Percentiles rank a stretch among this genome's conserved stretches.
These are phyloP conservation scores for Bergia sp. DNA, from an alignment of 92 coral and sea anemone genomes.

Conservation along the genomic window DNA sequence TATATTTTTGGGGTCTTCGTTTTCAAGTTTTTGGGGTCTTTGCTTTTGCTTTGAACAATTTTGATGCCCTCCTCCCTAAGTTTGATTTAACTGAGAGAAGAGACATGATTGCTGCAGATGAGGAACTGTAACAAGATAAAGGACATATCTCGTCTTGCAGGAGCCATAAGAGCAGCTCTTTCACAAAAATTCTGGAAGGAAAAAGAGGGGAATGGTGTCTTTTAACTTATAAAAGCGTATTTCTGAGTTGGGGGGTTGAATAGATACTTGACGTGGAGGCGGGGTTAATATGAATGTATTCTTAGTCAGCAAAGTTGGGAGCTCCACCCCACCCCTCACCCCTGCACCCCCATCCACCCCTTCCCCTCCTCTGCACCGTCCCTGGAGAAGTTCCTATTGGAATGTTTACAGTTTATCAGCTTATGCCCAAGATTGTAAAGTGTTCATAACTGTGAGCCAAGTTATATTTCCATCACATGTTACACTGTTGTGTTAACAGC, in stretches of 20 bases:
- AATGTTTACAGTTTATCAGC: not conserved
- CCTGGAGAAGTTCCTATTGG: not conserved
- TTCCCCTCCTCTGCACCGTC: not conserved
- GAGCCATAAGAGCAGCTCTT: conserved; percentile 28
- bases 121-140: conserved; percentile 21
- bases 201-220: conserved; percentile 20
- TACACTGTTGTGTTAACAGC: not conserved
- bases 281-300: no score
- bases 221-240: no score
- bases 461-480: not conserved
- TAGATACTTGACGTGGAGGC: no score
- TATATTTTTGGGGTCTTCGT: no score
- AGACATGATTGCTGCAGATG: conserved; percentile 24
- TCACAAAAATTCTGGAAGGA: conserved; percentile 31
- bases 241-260: no score
- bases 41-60: not conserved
- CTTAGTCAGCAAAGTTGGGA: no score
- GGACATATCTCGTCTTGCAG: conserved; percentile 42
- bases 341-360: not conserved
- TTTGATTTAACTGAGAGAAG: conserved; percentile 34
- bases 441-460: not conserved
- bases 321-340: no score
- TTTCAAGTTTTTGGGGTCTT: no score
- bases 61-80: conserved; percentile 12
- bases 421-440: not conserved